A percentile compares a stretch with the other conserved stretches of the same genome.
phyloP scores from a whole-genome alignment of 2,113 vertebrate species.

The Austrofundulus limnaeus region DNA sequence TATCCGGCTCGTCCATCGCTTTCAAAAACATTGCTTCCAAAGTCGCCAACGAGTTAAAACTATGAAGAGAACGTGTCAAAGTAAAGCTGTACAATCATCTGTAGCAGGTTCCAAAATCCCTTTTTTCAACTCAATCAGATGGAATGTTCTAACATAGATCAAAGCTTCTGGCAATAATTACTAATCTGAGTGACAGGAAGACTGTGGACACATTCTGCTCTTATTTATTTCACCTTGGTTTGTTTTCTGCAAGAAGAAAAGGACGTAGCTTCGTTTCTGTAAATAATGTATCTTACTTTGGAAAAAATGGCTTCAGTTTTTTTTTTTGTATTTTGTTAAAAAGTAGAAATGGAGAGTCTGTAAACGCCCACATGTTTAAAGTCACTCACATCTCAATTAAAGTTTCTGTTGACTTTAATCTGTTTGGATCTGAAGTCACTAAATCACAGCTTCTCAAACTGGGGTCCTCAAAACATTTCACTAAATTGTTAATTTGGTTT shows the following conservation, averaged over 20 bases:
- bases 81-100: conserved; percentile 87
- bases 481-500: too few relatives aligned
- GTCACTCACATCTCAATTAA: conserved; percentile 75
- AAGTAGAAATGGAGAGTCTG: conserved; percentile 66
- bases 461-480: too few relatives aligned
- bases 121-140: conserved; percentile 81
- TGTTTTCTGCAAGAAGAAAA: conserved; percentile 46
- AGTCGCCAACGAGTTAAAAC: conserved; percentile 99
- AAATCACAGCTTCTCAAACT: too few relatives aligned
- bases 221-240: conserved; percentile 81
- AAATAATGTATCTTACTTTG: conserved; percentile 81
- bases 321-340: conserved; percentile 71
- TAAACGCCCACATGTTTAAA: conserved; percentile 70
- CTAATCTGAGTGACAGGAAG: conserved; percentile 62
- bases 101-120: conserved; percentile 87
- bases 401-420: conserved; percentile 66
- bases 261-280: conserved; percentile 77
- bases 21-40: conserved; percentile 99
- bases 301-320: conserved; percentile 65
- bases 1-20: conserved; percentile 98
- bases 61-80: conserved; percentile 83
- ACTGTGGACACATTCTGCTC: conserved; percentile 74
- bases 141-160: conserved; percentile 84
- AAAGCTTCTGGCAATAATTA: conserved; percentile 97
- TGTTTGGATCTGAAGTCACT: too few relatives aligned